A percentile compares a stretch with the other conserved stretches of the same genome.
phyloP scores from a whole-genome alignment of 1,140 invertebrate genomes.

The Apolygus lucorum region DNA sequence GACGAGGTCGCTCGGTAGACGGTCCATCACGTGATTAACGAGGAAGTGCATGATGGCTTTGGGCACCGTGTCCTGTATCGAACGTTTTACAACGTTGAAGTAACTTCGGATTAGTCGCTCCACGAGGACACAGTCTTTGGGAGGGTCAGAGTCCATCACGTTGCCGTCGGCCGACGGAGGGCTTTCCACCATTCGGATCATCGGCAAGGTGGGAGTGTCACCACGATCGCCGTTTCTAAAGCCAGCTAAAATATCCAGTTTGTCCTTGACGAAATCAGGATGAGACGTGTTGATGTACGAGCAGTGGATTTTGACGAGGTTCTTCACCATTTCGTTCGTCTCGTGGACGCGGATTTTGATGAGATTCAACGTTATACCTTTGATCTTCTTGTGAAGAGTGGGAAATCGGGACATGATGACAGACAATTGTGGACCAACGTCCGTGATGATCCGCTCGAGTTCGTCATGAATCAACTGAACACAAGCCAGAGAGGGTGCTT shows the following conservation, averaged over 20 bases:
- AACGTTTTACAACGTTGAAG: constrained; percentile 31
- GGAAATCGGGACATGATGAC: constrained; percentile 55
- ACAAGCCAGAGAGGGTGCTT: constrained; percentile 58
- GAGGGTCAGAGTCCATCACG: not conserved
- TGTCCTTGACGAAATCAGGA: constrained; percentile 44
- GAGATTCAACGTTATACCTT: constrained; percentile 57
- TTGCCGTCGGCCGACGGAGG: not conserved
- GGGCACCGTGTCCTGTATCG: constrained; percentile 32
- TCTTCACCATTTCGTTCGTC: constrained; percentile 57
- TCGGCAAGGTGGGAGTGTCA: not conserved
- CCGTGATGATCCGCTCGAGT: constrained; percentile 61
- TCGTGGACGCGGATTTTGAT: constrained; percentile 51
- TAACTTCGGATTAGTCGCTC: constrained; percentile 31
- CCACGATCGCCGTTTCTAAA: constrained; percentile 2
- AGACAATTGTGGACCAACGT: constrained; percentile 53
- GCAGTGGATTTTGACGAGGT: constrained; percentile 56
- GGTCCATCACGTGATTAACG: constrained; percentile 29
- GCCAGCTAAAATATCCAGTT: not conserved
- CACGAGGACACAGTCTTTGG: constrained; percentile 25
- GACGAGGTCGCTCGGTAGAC: constrained; percentile 29
- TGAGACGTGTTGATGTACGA: constrained; percentile 69
- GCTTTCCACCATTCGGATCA: too few species aligned
- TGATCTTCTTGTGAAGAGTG: constrained; percentile 56
- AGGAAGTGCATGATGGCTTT: constrained; percentile 34
- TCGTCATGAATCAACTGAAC: constrained; percentile 66